A percentile compares a stretch with the other conserved stretches of the same genome.
phyloP scores from a whole-genome alignment of 2,888 invertebrate species.

The Prosopocoilus inquinatus region DNA sequence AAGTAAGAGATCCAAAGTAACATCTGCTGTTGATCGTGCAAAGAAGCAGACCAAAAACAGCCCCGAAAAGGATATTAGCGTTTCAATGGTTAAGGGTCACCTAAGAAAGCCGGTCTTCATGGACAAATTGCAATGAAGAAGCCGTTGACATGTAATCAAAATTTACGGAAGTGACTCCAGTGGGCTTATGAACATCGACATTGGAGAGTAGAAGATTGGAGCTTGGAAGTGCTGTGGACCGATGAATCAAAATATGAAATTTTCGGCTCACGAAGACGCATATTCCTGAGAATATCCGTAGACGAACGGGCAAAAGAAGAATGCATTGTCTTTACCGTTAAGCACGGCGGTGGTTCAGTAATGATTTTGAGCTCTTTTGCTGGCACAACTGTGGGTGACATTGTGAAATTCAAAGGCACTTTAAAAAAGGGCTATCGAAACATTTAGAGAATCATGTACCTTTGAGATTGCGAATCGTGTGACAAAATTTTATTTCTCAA shows the following conservation, averaged over 20 bases:
- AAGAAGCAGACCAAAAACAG: too few species aligned
- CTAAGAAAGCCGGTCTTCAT: constrained; percentile 1
- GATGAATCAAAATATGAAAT: constrained; percentile 7
- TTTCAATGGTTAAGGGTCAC: not conserved
- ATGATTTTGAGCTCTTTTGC: not conserved
- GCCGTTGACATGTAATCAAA: not conserved
- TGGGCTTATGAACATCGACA: constrained; percentile 6
- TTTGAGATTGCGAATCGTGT: too few species aligned
- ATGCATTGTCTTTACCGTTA: not conserved
- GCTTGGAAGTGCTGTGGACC: constrained; percentile 3
- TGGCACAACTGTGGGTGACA: not conserved
- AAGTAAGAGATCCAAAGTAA: too few species aligned
- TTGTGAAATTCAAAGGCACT: not conserved
- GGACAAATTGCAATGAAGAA: constrained; percentile 5
- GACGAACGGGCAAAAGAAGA: not conserved
- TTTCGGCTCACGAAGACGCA: not conserved
- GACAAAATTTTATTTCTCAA: too few species aligned
- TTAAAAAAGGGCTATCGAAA: too few species aligned
- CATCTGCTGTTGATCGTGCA: too few species aligned
- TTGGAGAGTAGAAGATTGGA: constrained; percentile 7
- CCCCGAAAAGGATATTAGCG: not conserved
- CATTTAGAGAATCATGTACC: too few species aligned
- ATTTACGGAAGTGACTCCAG: not conserved
- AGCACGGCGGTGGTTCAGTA: constrained; percentile 1
- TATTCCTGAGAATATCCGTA: not conserved